phyloP scores from a whole-genome alignment of 2,113 vertebrate species.

The Cebus imitator region DNA sequence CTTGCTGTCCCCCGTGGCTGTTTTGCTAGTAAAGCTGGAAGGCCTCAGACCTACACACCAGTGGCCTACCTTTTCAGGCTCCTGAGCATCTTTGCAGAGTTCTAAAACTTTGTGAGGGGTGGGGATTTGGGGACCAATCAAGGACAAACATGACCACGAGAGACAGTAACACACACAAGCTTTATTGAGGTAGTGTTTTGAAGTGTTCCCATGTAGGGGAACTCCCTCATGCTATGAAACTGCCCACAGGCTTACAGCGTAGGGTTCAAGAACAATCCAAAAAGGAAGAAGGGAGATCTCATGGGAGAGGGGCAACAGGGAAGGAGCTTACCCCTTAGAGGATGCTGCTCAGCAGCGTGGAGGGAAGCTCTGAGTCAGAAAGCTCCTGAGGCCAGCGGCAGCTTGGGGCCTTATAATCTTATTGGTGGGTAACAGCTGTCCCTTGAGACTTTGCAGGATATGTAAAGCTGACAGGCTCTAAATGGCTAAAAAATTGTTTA shows the following conservation, averaged over 20 bases:
- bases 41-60: not conserved
- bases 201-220: not conserved
- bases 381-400: accelerated
- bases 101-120: no score
- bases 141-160: not conserved
- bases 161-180: not conserved
- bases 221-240: not conserved
- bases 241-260: not conserved
- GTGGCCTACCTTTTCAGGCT: not conserved
- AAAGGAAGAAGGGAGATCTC: not conserved
- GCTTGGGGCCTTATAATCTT: not conserved
- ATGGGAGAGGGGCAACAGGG: not conserved
- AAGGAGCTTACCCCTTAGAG: not conserved
- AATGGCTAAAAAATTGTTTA: not conserved
- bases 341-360: accelerated
- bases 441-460: not conserved
- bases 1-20: not conserved
- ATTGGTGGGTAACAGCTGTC: not conserved
- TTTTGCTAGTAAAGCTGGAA: not conserved
- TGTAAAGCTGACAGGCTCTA: not conserved
- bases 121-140: not conserved
- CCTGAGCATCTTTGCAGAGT: not conserved
- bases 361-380: not conserved
- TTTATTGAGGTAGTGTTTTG: not conserved
- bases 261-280: not conserved